Evolutionary conservation across 2,888 invertebrate genomes (phyloP), one percentile per base, ranked within the genome.

Genomic region (Ormyrus pomaceus): DNA sequence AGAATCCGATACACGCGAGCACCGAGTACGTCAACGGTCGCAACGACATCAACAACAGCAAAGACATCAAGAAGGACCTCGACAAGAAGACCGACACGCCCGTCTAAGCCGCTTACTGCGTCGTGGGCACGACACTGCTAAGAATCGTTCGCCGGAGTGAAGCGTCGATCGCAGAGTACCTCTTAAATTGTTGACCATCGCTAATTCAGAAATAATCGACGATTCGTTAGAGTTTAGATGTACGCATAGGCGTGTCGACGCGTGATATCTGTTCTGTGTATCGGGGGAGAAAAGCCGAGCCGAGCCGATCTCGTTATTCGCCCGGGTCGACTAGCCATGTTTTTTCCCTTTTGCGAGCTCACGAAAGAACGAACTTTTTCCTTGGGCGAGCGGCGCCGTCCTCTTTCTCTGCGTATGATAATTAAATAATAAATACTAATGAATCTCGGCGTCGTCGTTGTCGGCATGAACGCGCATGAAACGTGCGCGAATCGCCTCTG

Each of bases 1-100:
- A 90, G 83, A 90, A 90, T 83, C 90, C 90, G 55, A 89, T 90
- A 84, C 92, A 93, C 86, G 91, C 91, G 83, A 93, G 93, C 85
- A 92, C 92, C 84, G 93, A 93, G 86, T 93, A 93, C 91, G 92
- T 93, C 86, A 93, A 93, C 87, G 93, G 92, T 81, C 92, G 92
- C 87, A 92, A 92, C 85, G 90, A 92, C 85, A 91, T 92, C 86
- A 80, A 80, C 66, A 75, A 70, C 71, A 92, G 93, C 86, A 92
- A 92, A 87, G 93, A 93, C 88, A 56, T 73, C 62, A 92, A 93
- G 86, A 92, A 92, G 87, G 93, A 93, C 88, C 19, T 79, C 61
- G 79, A 79, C 19, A 92, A 93, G 87, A 90, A 90, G 82, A 90
- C 89, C 83, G 92, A 93, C 87, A 93, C 93, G 71, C 92, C 93